A percentile compares a stretch with the other conserved stretches of the same genome.
Evolutionary conservation across 2,113 vertebrate genomes (phyloP).

Genomic region (Pseudorhombus dupliciocellatus): DNA sequence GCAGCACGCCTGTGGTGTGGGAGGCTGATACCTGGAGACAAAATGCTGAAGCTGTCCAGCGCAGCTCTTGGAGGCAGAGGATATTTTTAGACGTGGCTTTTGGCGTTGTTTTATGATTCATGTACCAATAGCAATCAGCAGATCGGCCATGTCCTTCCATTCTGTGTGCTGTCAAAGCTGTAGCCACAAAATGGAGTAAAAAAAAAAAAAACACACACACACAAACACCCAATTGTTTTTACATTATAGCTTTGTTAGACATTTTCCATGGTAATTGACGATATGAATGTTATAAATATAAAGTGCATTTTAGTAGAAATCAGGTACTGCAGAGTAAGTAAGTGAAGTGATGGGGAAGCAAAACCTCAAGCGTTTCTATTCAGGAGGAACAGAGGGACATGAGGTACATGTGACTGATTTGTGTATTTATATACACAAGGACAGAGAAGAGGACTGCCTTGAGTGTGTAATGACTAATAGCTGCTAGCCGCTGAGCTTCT

Average conservation of each 20-base stretch:
- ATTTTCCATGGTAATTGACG: neutral
- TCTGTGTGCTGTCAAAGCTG: neutral
- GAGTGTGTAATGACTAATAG: no score
- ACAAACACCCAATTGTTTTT: neutral
- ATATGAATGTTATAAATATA: neutral
- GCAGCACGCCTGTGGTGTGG: conserved; percentile 36
- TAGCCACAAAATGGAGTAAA: neutral
- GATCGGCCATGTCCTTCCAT: neutral
- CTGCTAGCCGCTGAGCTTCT: no score
- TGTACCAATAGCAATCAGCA: conserved; percentile 18
- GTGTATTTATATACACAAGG: no score
- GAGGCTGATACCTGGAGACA: conserved; percentile 62
- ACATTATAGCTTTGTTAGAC: neutral
- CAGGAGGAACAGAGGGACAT: no score
- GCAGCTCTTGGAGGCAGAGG: conserved; percentile 13
- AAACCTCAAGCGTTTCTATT: no score
- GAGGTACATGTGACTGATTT: no score
- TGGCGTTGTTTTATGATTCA: conserved; percentile 33
- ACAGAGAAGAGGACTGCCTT: no score
- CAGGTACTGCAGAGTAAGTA: no score
- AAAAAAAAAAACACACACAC: neutral
- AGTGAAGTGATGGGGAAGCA: no score
- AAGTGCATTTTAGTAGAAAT: no score
- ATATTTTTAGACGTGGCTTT: conserved; percentile 50
- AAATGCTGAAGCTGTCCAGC: conserved; percentile 10